These are phyloP conservation scores for Coracias cyanogaster DNA, from an alignment of 2,797 vertebrate genomes.

Conservation along the genomic window DNA sequence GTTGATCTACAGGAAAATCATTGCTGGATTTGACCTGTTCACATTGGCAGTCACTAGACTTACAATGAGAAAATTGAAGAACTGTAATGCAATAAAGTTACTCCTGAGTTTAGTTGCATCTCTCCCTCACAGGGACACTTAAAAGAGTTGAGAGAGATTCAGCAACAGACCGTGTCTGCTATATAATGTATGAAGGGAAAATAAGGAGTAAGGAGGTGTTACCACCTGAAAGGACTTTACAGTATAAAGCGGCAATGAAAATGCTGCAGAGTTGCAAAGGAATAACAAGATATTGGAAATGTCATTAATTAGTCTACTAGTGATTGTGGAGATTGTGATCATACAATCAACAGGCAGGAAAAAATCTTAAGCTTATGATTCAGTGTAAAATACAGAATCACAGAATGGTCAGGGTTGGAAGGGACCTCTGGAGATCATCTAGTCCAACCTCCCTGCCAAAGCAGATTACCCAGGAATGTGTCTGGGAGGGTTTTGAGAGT, in stretches of 20 bases:
- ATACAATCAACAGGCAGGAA: background rate
- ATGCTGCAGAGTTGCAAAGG: background rate
- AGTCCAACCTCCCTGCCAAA: no score
- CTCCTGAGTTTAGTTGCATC: background rate
- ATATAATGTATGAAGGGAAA: background rate
- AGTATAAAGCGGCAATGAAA: background rate
- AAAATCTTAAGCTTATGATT: background rate
- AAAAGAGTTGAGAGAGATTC: background rate
- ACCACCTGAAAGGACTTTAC: background rate
- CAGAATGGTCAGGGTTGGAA: no score
- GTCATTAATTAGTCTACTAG: background rate
- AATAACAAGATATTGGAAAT: background rate
- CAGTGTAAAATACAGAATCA: background rate
- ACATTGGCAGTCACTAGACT: background rate
- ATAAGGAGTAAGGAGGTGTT: background rate
- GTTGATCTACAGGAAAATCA: background rate
- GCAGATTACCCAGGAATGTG: no score
- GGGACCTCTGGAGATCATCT: no score
- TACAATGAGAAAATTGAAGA: background rate
- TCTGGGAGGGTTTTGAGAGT: no score
- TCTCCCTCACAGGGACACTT: background rate
- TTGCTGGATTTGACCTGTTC: background rate
- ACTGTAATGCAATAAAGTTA: background rate
- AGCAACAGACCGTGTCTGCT: background rate
- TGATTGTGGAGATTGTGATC: background rate